Base-by-base conservation (phyloP, 2,113 vertebrate genomes). In the Catharus bicknelli region DNA sequence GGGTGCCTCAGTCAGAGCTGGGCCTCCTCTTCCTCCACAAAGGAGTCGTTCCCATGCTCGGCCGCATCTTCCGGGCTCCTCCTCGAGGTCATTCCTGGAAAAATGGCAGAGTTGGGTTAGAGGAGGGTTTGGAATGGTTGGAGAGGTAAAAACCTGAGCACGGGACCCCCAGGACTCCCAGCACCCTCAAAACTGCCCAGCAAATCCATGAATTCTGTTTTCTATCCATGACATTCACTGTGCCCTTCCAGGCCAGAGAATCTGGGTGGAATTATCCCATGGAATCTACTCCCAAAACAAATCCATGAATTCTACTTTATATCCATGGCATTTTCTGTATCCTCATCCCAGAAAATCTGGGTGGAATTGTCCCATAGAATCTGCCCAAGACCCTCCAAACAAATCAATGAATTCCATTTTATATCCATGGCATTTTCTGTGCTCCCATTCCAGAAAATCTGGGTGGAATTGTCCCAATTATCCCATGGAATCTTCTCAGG, bases 31-130 rank as follows among this genome's bases (percentile, higher is more conserved):
- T 81, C 77, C 86, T 90, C 83, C 74, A 86, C 81, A 25, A 1
- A 17, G 16, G 85, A 58, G 69, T 94, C 30, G 69, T 89, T 87
- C 40, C 34, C 3, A 6, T 2, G 9, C 63, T 54, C 0, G 1
- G 74, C 82, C 36, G 94, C 93, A 50, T 85, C 53, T 23, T 66
- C 47, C 0, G 0, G 57, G 64, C 48, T 83, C 30, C 48, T 88
- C 80, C 83, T 83, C 20, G 18, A 57, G 73, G 82, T 68, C 88
- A 55, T 77, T 87, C 90, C 96, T 97, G 92, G 42, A 66, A 69
- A 73, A 94, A 30, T 1, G n/a, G 68, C 1, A 1, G 0, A 8
- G 50, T 4, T 30, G 47, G 2, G 23, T 95, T 7, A 96, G 69
- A 42, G 55, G 38, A 58, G 30, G 58, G 17, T 7, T 59, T 27